Conservation (phyloP, 2,113 vertebrate genomes). For the Anguilla rostrata region DNA sequence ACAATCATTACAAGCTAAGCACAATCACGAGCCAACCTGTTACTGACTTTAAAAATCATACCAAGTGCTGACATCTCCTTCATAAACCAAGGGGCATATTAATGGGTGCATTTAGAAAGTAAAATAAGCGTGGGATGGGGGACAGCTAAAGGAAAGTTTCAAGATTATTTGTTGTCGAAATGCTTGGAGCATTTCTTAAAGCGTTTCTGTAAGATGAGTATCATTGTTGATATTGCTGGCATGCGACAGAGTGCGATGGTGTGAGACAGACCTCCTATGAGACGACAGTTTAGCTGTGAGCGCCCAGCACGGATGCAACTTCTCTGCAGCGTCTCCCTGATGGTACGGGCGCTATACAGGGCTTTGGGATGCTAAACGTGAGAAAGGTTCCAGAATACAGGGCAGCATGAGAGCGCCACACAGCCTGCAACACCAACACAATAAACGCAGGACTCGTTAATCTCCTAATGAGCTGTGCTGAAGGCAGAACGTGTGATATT, state of each 20-base stretch:
- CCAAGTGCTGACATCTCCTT: no score
- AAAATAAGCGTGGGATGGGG: no score
- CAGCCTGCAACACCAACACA: neutral
- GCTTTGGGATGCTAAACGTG: neutral
- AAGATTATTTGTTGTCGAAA: neutral
- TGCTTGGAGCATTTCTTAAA: no score
- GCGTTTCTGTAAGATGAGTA: neutral
- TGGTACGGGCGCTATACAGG: neutral
- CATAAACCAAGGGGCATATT: no score
- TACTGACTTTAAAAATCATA: no score
- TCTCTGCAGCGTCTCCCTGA: neutral
- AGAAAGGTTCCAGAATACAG: neutral
- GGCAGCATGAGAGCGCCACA: neutral
- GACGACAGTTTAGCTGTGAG: neutral
- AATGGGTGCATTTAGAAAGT: no score
- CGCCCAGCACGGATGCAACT: neutral
- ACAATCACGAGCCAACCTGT: no score
- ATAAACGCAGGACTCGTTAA: conserved; percentile 4
- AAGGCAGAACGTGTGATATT: neutral
- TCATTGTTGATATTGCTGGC: neutral
- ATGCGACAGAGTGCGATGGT: neutral
- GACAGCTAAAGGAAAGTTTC: neutral
- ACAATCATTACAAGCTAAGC: no score
- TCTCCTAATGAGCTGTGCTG: conserved; percentile 15
- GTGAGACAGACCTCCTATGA: neutral